Evolutionary conservation across 2,797 vertebrate species (phyloP).

Genomic region (Acanthurus tractus): DNA sequence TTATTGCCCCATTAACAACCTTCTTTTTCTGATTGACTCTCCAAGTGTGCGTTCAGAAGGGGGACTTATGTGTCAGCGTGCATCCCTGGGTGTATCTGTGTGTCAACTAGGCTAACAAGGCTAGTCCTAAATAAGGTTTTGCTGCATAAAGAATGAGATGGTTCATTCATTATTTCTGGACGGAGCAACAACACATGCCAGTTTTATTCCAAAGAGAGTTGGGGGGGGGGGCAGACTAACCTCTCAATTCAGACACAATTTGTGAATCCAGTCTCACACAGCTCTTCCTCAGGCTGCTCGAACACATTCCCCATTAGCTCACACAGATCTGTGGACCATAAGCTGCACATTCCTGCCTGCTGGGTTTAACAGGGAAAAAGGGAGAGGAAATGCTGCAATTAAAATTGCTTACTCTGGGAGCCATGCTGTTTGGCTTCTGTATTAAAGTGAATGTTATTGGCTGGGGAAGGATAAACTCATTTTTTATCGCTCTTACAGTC

Average conservation of each 20-base stretch:
- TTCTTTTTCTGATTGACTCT: not conserved
- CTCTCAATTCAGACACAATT: not conserved
- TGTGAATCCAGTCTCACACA: constrained; percentile 15
- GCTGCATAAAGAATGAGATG: too few relatives aligned
- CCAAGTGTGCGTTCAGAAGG: not conserved
- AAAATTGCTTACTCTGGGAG: too few relatives aligned
- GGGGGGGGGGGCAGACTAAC: not conserved
- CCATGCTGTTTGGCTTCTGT: not conserved
- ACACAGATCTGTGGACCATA: constrained; percentile 3
- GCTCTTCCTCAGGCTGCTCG: not conserved
- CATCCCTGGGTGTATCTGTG: not conserved
- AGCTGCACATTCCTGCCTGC: not conserved
- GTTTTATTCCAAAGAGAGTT: not conserved
- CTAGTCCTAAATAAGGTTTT: too few relatives aligned
- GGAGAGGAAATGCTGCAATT: not conserved
- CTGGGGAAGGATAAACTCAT: not conserved
- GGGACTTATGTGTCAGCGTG: not conserved
- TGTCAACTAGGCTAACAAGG: not conserved
- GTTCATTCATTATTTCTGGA: too few relatives aligned
- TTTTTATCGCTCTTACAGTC: not conserved
- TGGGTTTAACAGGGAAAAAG: not conserved
- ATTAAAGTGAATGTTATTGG: not conserved
- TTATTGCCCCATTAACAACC: not conserved
- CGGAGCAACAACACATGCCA: too few relatives aligned
- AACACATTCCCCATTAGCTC: constrained; percentile 11